These are phyloP conservation scores for Aselliscus stoliczkanus DNA, from an alignment of 2,797 vertebrate species.

Conservation along the genomic window DNA sequence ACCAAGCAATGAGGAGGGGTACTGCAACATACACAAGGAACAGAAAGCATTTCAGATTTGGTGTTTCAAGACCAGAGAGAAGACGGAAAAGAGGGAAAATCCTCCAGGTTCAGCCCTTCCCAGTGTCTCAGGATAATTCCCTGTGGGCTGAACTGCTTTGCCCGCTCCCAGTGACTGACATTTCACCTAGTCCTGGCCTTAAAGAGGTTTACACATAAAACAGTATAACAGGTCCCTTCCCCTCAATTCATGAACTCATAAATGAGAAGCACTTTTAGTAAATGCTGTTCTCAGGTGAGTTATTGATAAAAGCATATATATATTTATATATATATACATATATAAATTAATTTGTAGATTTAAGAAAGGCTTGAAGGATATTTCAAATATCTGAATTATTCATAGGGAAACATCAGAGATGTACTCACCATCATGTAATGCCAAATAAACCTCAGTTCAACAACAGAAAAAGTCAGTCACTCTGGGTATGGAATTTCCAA, in stretches of 20 bases:
- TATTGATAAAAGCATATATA: neutral
- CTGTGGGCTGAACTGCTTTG: too few species aligned
- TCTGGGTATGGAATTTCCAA: neutral
- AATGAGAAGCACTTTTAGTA: neutral
- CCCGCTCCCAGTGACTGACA: accelerated
- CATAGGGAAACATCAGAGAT: neutral
- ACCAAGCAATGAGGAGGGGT: neutral
- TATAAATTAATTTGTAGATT: neutral
- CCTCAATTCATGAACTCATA: neutral
- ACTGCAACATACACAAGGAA: neutral
- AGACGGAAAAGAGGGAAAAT: neutral
- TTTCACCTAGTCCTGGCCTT: neutral
- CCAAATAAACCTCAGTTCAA: neutral
- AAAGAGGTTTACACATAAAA: neutral
- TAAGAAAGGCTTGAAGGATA: neutral
- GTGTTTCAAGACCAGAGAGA: neutral
- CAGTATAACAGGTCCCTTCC: neutral
- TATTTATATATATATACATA: neutral
- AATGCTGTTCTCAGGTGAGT: neutral
- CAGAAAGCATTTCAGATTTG: neutral
- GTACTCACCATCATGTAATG: neutral
- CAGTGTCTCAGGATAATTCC: neutral
- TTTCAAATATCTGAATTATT: neutral
- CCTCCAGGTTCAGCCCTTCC: neutral
- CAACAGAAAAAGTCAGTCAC: neutral